These are phyloP conservation scores for Urocolius indicus DNA, from an alignment of 2,113 vertebrate species.

Conservation along the genomic window DNA sequence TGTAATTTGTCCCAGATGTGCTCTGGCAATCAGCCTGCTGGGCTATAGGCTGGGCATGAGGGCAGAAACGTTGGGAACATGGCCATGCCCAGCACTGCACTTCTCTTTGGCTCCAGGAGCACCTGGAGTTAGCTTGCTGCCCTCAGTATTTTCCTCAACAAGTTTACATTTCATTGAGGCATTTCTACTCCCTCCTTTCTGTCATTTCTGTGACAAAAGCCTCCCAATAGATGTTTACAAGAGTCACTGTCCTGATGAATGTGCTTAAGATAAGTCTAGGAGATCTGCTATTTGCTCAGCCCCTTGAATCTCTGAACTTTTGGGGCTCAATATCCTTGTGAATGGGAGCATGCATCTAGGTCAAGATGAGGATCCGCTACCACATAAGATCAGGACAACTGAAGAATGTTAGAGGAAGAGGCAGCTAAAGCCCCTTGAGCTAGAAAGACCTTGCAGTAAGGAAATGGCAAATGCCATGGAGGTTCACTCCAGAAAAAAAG, in stretches of 20 bases:
- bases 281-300: neutral
- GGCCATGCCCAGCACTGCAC: neutral
- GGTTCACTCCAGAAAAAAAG: neutral
- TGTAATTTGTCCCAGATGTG: neutral
- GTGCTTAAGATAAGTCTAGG: neutral
- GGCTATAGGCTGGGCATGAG: neutral
- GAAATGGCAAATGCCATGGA: neutral
- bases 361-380: neutral
- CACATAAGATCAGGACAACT: neutral
- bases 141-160: neutral
- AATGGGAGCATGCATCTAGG: neutral
- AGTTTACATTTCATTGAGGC: neutral
- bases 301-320: neutral
- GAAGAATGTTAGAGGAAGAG: neutral
- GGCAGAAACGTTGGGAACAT: neutral
- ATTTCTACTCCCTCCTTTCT: neutral
- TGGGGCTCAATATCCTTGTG: neutral
- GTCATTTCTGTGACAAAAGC: neutral
- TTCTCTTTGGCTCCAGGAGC: rapidly evolving
- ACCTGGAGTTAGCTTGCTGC: neutral
- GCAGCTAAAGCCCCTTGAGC: neutral
- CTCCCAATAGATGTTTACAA: neutral
- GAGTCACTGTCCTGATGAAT: neutral
- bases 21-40: neutral
- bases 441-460: neutral